Base-by-base conservation (phyloP, 1,140 invertebrate genomes). In the Cydia amplana region DNA sequence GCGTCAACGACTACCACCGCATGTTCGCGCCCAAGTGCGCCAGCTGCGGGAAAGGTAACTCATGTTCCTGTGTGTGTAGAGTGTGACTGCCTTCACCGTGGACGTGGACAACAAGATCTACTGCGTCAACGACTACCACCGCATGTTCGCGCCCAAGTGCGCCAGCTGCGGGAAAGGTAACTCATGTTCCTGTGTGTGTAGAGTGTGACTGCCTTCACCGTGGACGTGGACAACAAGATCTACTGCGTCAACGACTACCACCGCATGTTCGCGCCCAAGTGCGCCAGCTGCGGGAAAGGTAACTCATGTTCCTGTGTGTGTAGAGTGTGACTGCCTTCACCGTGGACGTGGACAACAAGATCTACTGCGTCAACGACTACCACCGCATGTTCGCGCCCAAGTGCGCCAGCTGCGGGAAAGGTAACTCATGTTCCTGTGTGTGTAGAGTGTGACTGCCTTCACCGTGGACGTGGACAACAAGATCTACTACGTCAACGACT, bases 161-260 rank as follows among this genome's bases (percentile, higher is more conserved):
- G 97, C 98, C 46, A 97, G 97, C 75, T 99, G 98, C 94, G 97
- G 97, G 78, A 97, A 99, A 94, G 97, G 98, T 95, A 86, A 77
- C 25, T 63, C n/a, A 4, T 40, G 0, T 40, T 40, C 9, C 36
- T 25, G 25, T 25, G n/a, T 25, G 3, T 25, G 25, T 25, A 25
- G 98, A 99, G 87, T 99, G 98, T 92, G 99, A 99, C 90, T 98
- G 99, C 32, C 12, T 99, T 99, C 87, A 99, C 99, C 0, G 97
- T 99, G 10, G 98, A 99, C 91, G 97, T 98, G 28, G 98, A 99
- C 85, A 99, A 99, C 91, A 99, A 99, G 93, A 99, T 99, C 77
- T 99, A 99, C 88, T 99, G 99, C 93, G 98, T 99, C 25, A 97
- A 98, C 86, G 99, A 99, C 93, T 99, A 99, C 91, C 98, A n/a